These are phyloP conservation scores for Andricus quercusramuli DNA, from an alignment of 2,888 invertebrate species.

Conservation along the genomic window DNA sequence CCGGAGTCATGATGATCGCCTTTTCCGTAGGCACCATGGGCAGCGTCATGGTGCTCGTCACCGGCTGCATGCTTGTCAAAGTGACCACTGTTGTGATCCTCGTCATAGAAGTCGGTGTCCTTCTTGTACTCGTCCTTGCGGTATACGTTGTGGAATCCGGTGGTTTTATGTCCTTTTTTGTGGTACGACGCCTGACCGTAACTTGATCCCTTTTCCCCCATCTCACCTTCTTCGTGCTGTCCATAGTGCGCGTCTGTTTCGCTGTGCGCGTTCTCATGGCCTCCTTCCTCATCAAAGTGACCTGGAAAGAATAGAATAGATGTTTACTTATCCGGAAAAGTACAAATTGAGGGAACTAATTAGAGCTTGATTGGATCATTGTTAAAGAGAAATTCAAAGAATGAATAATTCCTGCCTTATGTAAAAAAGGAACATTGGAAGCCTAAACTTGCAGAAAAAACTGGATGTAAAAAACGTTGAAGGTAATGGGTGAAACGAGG, in stretches of 20 bases:
- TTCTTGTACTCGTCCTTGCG: conserved; percentile 89
- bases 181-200: conserved; percentile 82
- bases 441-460: no score
- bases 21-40: conserved; percentile 81
- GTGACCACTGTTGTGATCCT: conserved; percentile 84
- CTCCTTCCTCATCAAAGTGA: conserved; percentile 80
- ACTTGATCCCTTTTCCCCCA: conserved; percentile 81
- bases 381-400: not conserved
- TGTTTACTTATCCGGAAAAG: conserved; percentile 51
- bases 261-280: conserved; percentile 81
- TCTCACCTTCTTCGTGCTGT: conserved; percentile 80
- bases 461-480: no score
- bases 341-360: conserved; percentile 42
- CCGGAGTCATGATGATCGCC: conserved; percentile 81
- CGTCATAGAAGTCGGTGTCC: conserved; percentile 88
- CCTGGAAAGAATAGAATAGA: conserved; percentile 69
- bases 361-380: not conserved
- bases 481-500: no score
- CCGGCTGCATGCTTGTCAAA: conserved; percentile 83
- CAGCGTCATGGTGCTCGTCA: conserved; percentile 80
- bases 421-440: not conserved
- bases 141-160: conserved; percentile 87
- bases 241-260: conserved; percentile 81
- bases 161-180: conserved; percentile 86
- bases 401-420: not conserved